These are phyloP conservation scores for Neolamprologus toae DNA, from an alignment of 2,113 vertebrate species.

Conservation along the genomic window DNA sequence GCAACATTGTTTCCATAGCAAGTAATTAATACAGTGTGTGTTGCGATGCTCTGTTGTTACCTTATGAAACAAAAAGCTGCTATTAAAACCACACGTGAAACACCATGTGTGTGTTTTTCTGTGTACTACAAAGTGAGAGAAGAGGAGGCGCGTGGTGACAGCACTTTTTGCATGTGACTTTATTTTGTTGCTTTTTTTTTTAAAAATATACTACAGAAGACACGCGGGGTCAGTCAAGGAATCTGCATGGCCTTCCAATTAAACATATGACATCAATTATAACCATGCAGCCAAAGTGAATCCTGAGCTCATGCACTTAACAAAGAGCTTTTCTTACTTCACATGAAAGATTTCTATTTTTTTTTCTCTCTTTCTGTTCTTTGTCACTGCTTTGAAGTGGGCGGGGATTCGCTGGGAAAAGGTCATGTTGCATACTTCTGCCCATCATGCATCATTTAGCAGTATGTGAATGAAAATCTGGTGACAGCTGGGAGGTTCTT, in stretches of 20 bases:
- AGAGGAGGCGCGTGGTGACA: background rate
- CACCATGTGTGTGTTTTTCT: background rate
- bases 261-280: background rate
- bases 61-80: background rate
- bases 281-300: background rate
- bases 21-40: slow-evolving; percentile 15
- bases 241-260: background rate
- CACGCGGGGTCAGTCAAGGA: background rate
- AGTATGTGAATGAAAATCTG: background rate
- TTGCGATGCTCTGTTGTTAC: slow-evolving; percentile 6
- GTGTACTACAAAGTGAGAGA: background rate
- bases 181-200: background rate
- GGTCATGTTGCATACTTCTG: background rate
- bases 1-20: background rate
- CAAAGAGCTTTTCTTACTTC: background rate
- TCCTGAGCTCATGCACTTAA: background rate
- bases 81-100: slow-evolving; percentile 28
- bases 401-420: background rate
- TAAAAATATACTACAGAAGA: background rate
- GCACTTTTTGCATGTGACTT: background rate
- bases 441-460: background rate
- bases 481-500: background rate
- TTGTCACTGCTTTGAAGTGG: background rate
- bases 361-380: background rate
- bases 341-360: background rate